Base-by-base conservation (phyloP, 2,113 vertebrate genomes). In the Origma solitaria region DNA sequence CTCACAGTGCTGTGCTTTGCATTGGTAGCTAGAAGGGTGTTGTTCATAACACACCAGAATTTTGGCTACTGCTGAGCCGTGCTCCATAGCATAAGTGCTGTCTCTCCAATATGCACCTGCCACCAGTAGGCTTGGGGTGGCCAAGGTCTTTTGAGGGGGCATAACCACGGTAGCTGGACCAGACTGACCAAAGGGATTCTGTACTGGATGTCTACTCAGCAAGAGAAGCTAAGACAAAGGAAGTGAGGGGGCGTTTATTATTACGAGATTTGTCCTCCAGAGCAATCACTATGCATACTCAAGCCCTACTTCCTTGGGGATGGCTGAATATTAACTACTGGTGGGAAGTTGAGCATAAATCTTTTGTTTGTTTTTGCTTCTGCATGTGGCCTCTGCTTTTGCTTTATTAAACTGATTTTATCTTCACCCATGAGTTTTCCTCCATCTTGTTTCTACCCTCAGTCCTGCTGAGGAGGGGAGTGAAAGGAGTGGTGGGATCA, bases 81-180 rank as follows among this genome's bases (percentile, higher is more conserved):
- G 7, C 38, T 66, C 15, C 51, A 8, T n/a, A 47, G 30, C 30
- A 8, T 53, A 30, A 35, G 13, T 0, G 1, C 31, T 54, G 27
- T 61, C n/a, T 80, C 35, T 80, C 35, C 61, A 37, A 15, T 11
- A 9, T 21, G 11, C 4, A 6, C 47, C 53, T 27, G 5, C 60
- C 47, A 24, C 45, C 45, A 60, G n/a, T 24, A 42, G 31, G 35
- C 31, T 64, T 0, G 0, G 37, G 20, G 6, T 47, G 60, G n/a
- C 40, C 40, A 49, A 61, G 7, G 17, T 47, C 9, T 37, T 73
- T 45, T 38, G 25, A 37, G 18, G 25, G 22, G 25, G 35, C 30
- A 35, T 60, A 49, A 47, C 25, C 31, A 54, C 60, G 31, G 22
- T 30, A 75, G 27, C 47, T 56, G 11, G 49, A 58, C 47, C 37